A percentile compares a stretch with the other conserved stretches of the same genome.
Conservation (phyloP, 2,888 invertebrate genomes). For the Parnassius smintheus region DNA sequence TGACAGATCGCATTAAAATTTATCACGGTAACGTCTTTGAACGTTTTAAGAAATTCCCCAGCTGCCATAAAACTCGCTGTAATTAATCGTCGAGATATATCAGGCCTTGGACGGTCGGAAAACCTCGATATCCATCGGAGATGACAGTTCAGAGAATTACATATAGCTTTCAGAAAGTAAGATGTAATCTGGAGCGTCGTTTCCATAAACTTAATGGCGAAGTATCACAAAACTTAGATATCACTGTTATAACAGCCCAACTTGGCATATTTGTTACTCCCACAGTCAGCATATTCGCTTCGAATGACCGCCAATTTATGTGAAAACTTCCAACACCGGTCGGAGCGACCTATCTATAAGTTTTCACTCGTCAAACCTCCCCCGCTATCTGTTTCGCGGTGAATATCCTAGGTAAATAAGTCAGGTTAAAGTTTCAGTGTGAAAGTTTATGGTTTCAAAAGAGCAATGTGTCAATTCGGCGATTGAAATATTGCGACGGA, state of each 20-base stretch:
- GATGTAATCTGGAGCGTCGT: constrained; percentile 77
- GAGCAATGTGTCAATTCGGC: constrained; percentile 75
- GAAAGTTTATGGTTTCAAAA: constrained; percentile 65
- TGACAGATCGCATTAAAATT: constrained; percentile 71
- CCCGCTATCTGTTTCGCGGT: constrained; percentile 64
- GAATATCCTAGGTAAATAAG: constrained; percentile 76
- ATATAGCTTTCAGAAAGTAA: constrained; percentile 78
- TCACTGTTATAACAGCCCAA: constrained; percentile 80
- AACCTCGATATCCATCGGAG: constrained; percentile 49
- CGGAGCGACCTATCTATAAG: constrained; percentile 78
- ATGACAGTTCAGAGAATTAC: constrained; percentile 65
- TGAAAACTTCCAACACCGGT: constrained; percentile 75
- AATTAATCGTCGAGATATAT: constrained; percentile 55
- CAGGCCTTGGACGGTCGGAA: constrained; percentile 27
- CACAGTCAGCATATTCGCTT: constrained; percentile 81
- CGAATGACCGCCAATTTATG: constrained; percentile 82
- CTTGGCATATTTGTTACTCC: constrained; percentile 80
- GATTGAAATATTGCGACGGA: constrained; percentile 75
- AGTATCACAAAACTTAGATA: constrained; percentile 81
- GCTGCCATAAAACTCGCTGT: constrained; percentile 60
- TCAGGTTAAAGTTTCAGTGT: constrained; percentile 73
- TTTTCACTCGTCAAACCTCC: constrained; percentile 77
- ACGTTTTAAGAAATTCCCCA: constrained; percentile 47
- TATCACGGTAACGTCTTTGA: constrained; percentile 53
- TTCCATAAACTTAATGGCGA: constrained; percentile 79